phyloP scores from a whole-genome alignment of 2,888 invertebrate species.

The Drosophila niveifrons region DNA sequence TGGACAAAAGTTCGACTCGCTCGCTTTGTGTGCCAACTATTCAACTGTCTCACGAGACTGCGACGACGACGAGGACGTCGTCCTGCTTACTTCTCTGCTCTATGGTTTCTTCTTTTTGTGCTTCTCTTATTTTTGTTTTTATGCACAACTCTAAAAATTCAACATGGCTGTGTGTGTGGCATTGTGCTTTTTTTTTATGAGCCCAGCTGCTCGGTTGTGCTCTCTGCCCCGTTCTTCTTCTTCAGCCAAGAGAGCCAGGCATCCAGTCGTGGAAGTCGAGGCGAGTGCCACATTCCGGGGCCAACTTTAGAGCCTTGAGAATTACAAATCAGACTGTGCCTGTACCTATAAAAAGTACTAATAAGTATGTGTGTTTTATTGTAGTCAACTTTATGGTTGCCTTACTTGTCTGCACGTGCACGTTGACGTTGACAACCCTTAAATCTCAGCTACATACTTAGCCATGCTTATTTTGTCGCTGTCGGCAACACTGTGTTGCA shows the following conservation, averaged over 20 bases:
- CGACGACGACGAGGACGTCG: constrained; percentile 12
- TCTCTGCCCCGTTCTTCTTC: constrained; percentile 29
- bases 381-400: constrained; percentile 70
- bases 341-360: constrained; percentile 77
- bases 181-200: constrained; percentile 72
- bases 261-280: background rate
- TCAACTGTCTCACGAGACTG: constrained; percentile 58
- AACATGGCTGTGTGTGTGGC: constrained; percentile 29
- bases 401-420: constrained; percentile 35
- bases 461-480: constrained; percentile 28
- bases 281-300: constrained; percentile 29
- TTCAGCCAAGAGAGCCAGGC: background rate
- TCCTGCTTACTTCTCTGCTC: constrained; percentile 1
- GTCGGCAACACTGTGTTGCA: constrained; percentile 4
- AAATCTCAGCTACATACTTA: constrained; percentile 50
- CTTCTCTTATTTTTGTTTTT: constrained; percentile 10
- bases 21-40: constrained; percentile 60
- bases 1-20: constrained; percentile 72
- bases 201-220: constrained; percentile 62
- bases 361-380: constrained; percentile 79
- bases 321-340: constrained; percentile 80
- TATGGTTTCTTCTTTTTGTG: constrained; percentile 22
- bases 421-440: constrained; percentile 18
- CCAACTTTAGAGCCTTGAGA: constrained; percentile 75
- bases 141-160: constrained; percentile 73